Base-by-base conservation (phyloP, 1,140 invertebrate species). In the Mesaphorura yosii region DNA sequence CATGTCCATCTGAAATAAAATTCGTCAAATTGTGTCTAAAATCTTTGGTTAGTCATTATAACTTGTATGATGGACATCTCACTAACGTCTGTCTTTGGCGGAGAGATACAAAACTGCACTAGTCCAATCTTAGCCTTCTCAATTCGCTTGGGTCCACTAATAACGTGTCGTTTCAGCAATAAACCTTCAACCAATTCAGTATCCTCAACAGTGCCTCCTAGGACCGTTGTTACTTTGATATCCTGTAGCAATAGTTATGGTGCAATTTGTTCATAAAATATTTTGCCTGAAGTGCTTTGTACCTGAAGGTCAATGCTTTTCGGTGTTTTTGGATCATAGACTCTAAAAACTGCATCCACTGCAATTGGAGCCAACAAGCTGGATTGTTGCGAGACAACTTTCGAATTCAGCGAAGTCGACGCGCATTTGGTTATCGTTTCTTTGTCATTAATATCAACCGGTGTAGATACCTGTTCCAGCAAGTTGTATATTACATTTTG, bases 61-160 rank as follows among this genome's bases (percentile, higher is more conserved):
- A n/a, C n/a, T n/a, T n/a, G n/a, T n/a, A n/a, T n/a, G n/a, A n/a
- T n/a, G n/a, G 31, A 10, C 5, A 26, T 46, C 25, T 7, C 55
- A 74, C 76, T 79, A 74, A 92, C 88, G 76, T 99, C 94, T 55
- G 96, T 98, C 75, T 99, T 99, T 7, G 96, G 96, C 51, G 96
- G 91, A 38, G 95, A 98, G 69, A 99, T 93, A 69, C 96, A 98
- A 69, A 99, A 99, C 69, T 99, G 96, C 63, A 99, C 98, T 0
- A 99, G 78, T 58, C 90, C 96, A 75, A 99, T 95, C 73, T 96
- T 97, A 2, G 93, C 94, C 69, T 98, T 98, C 68, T 98, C 95
- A 57, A 98, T 76, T 65, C 83, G 81, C 60, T 83, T 88, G 1
- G 93, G 90, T 3, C 91, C 93, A 66, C 91, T 91, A 20, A 87